phyloP scores from a whole-genome alignment of 2,888 invertebrate genomes.

The Sicus ferrugineus region DNA sequence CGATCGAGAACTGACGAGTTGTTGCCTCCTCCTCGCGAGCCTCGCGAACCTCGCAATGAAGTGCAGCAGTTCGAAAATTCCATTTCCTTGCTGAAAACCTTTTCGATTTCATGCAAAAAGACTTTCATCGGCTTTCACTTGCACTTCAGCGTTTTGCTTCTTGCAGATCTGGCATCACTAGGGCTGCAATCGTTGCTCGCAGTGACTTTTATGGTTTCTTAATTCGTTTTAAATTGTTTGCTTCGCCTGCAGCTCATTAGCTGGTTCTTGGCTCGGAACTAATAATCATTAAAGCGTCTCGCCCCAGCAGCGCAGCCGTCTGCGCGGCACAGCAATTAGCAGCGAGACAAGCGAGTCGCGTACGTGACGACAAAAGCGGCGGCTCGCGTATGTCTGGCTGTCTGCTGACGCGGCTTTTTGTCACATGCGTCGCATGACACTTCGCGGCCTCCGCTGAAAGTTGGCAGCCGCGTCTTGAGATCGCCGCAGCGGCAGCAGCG shows the following conservation, averaged over 20 bases:
- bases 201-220: not conserved
- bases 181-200: not conserved
- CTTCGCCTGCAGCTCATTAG: not conserved
- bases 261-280: slow-evolving; percentile 1
- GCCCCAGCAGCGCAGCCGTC: too few species aligned
- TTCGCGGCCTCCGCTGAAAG: not conserved
- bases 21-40: too few species aligned
- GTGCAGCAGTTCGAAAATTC: not conserved
- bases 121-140: not conserved
- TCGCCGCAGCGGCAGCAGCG: not conserved
- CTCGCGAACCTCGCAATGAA: too few species aligned
- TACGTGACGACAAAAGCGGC: not conserved
- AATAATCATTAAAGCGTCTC: slow-evolving; percentile 8
- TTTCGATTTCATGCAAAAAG: not conserved
- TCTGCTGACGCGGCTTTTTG: slow-evolving; percentile 9
- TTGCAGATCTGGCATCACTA: not conserved
- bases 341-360: not conserved
- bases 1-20: too few species aligned
- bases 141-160: not conserved
- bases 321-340: not conserved
- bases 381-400: not conserved
- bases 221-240: not conserved
- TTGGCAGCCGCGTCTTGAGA: not conserved
- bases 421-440: slow-evolving; percentile 8
- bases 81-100: not conserved